Evolutionary conservation across 2,888 invertebrate species (phyloP), one percentile per base, ranked within the genome.

Genomic region (Tiliacea citrago): DNA sequence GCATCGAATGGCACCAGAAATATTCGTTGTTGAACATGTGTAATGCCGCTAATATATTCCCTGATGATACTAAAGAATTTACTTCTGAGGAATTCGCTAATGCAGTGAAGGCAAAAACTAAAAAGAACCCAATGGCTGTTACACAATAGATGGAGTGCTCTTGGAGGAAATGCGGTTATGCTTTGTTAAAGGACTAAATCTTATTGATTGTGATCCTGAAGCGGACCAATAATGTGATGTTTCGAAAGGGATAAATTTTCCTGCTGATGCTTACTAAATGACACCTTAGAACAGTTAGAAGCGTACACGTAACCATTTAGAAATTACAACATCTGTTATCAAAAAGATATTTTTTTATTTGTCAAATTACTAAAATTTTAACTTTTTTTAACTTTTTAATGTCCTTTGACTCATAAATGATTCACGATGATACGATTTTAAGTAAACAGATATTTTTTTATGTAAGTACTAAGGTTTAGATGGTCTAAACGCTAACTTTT

Each of bases 21-120:
- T 98, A 97, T 88, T 96, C 97, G 62, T 97, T 98, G 93, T 96
- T 96, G 8, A 90, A 95, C 7, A 95, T 98, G 21, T 92, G 98
- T 24, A 91, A 91, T 0, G 93, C 94, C 65, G 93, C 95, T 0
- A 96, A 95, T 39, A 97, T 98, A 68, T 85, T 94, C 66, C 98
- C 90, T 9, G 13, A 21, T 6, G 21, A 60, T 21, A 60, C 13
- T 39, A 39, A 39, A 39, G 4, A n/a, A n/a, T 39, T 61, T 13
- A n/a, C 2, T 35, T 5, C 35, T 35, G 35, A 35, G 2, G 35
- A 89, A n/a, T 79, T 90, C 9, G 57, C 70, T 18, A 69, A 75
- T 35, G 90, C 97, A 0, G 90, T 68, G 18, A 68, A 39, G 21
- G 47, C 18, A 24, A 57, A 39, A 10, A 72, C 55, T 39, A 39